These are phyloP conservation scores for Stenotaenia linearis DNA, from an alignment of 2,888 invertebrate species.

Conservation along the genomic window DNA sequence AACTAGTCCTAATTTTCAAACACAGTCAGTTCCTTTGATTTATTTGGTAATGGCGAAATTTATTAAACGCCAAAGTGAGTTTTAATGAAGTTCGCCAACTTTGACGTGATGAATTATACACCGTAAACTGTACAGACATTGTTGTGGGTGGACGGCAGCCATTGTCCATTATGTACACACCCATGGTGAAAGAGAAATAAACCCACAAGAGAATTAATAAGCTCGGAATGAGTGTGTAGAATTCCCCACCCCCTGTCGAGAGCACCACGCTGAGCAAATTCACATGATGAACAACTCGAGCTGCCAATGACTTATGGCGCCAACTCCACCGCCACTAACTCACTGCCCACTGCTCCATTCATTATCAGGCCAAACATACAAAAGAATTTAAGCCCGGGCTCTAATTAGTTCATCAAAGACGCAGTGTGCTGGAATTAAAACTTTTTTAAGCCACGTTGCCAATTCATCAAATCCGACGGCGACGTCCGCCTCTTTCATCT, in stretches of 20 bases:
- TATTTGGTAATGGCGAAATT: not conserved
- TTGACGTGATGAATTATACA: not conserved
- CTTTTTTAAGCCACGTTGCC: not conserved
- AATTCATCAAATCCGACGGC: not conserved
- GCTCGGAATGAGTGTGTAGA: conserved; percentile 12
- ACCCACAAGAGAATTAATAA: conserved; percentile 26
- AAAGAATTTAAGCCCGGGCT: not conserved
- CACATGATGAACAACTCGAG: conserved; percentile 26
- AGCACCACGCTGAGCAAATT: conserved; percentile 5
- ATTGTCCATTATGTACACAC: conserved; percentile 14
- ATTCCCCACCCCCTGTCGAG: conserved; percentile 24
- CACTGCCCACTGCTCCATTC: conserved; percentile 23
- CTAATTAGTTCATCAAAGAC: conserved; percentile 31
- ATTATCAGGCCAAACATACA: not conserved
- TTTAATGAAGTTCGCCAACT: not conserved
- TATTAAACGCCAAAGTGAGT: not conserved
- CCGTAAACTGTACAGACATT: not conserved
- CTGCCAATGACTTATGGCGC: conserved; percentile 26
- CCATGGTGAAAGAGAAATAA: conserved; percentile 11
- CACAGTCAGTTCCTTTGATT: not conserved
- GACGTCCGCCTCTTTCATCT: conserved; percentile 6
- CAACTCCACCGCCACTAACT: conserved; percentile 21
- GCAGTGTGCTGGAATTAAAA: not conserved
- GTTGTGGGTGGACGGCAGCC: conserved; percentile 5
- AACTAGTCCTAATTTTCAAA: not conserved